phyloP scores from a whole-genome alignment of 2,797 vertebrate genomes.

The Sardinella longiceps region DNA sequence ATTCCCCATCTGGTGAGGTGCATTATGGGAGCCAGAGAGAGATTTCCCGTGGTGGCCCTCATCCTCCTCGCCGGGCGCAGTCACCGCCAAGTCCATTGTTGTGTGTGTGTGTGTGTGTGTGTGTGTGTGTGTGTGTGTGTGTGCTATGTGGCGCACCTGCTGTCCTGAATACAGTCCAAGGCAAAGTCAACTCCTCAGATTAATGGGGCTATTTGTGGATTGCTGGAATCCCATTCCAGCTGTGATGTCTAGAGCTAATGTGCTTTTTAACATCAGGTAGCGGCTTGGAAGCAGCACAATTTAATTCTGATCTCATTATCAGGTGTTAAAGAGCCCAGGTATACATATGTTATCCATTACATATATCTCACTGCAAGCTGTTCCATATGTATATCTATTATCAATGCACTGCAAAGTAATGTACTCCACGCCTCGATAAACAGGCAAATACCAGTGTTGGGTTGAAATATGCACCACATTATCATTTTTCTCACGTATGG shows the following conservation, averaged over 20 bases:
- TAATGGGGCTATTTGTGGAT: background rate
- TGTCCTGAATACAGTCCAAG: conserved; percentile 3
- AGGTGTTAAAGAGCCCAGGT: background rate
- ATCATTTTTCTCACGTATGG: background rate
- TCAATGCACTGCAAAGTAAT: no score
- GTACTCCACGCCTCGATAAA: no score
- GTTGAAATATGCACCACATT: background rate
- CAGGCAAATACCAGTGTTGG: no score
- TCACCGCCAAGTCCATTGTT: background rate
- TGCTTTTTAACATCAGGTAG: background rate
- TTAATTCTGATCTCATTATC: background rate
- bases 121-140: no score
- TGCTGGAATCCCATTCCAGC: no score
- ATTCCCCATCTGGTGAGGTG: conserved; percentile 62
- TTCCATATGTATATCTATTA: no score
- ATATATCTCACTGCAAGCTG: background rate
- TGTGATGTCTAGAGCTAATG: background rate
- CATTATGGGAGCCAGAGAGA: conserved; percentile 54
- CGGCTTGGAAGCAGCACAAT: background rate
- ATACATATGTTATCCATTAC: background rate
- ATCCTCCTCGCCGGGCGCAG: background rate
- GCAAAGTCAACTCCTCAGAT: background rate
- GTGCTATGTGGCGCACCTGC: background rate
- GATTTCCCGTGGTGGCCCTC: conserved; percentile 44
- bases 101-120: no score